Percentiles rank a stretch among this genome's conserved stretches.
These are phyloP conservation scores for Pterois miles DNA, from an alignment of 2,797 vertebrate genomes.

Conservation along the genomic window DNA sequence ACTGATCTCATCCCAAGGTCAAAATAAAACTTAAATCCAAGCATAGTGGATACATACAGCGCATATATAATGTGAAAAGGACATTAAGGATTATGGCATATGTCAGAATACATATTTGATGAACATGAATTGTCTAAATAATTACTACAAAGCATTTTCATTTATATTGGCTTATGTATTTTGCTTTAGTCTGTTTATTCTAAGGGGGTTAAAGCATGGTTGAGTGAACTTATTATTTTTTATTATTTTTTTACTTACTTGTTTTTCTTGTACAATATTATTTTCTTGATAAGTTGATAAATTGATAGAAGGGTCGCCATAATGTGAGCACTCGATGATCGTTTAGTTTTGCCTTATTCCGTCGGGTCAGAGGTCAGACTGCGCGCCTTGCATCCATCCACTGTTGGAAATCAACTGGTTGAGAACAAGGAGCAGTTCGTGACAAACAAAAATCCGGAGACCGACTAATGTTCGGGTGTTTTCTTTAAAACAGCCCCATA, in stretches of 20 bases:
- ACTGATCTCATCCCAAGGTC: neutral
- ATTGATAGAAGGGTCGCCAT: no score
- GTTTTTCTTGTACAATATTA: neutral
- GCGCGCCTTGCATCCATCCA: slow-evolving; percentile 37
- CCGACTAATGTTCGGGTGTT: neutral
- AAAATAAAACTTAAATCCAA: neutral
- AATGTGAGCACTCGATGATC: slow-evolving; percentile 13
- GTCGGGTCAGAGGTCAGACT: slow-evolving; percentile 45
- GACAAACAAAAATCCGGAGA: neutral
- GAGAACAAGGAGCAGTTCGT: neutral
- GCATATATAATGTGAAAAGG: neutral
- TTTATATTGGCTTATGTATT: neutral
- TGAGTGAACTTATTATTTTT: no score
- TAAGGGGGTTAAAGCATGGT: neutral
- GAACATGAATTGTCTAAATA: neutral
- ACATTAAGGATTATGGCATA: neutral
- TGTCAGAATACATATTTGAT: neutral
- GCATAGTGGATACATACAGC: fast-evolving
- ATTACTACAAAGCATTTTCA: neutral
- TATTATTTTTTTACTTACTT: neutral
- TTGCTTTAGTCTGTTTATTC: neutral
- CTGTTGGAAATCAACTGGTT: neutral
- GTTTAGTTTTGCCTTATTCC: slow-evolving; percentile 44
- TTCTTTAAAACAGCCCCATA: neutral
- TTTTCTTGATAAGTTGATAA: neutral